Conservation (phyloP, 1,140 invertebrate genomes). For the Drusus annulatus region DNA sequence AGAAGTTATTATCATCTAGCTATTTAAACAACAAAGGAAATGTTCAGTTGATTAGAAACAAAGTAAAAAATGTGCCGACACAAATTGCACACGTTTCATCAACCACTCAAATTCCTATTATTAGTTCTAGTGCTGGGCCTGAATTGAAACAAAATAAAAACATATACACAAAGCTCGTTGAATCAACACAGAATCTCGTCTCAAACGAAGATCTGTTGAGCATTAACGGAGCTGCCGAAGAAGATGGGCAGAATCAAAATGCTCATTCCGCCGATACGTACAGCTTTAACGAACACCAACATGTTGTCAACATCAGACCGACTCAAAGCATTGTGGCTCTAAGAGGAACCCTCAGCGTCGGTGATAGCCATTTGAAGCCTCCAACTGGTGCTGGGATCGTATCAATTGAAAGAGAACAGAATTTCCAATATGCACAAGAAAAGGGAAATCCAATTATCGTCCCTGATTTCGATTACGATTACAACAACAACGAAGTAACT, state of each 20-base stretch:
- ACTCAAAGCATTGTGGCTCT: conserved; percentile 38
- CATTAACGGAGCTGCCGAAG: conserved; percentile 71
- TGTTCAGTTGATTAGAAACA: neutral
- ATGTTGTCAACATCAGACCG: conserved; percentile 39
- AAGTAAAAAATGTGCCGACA: neutral
- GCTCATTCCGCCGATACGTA: conserved; percentile 53
- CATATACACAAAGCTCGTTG: conserved; percentile 69
- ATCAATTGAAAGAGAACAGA: conserved; percentile 46
- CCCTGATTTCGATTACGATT: conserved; percentile 60
- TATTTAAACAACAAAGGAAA: neutral
- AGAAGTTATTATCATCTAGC: conserved; percentile 15
- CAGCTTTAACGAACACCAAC: conserved; percentile 22
- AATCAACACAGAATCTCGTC: conserved; percentile 72
- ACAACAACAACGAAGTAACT: conserved; percentile 36
- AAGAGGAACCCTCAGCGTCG: conserved; percentile 41
- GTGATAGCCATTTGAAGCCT: conserved; percentile 42
- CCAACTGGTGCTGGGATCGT: conserved; percentile 54
- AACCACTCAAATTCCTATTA: neutral
- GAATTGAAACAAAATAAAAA: conserved; percentile 46
- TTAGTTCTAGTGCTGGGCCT: conserved; percentile 10
- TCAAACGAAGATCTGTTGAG: conserved; percentile 72
- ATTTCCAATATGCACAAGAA: conserved; percentile 6
- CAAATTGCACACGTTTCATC: neutral
- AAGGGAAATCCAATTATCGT: conserved; percentile 63
- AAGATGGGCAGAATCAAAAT: conserved; percentile 61